phyloP scores from a whole-genome alignment of 2,888 invertebrate species.

The Eupithecia exiguata region DNA sequence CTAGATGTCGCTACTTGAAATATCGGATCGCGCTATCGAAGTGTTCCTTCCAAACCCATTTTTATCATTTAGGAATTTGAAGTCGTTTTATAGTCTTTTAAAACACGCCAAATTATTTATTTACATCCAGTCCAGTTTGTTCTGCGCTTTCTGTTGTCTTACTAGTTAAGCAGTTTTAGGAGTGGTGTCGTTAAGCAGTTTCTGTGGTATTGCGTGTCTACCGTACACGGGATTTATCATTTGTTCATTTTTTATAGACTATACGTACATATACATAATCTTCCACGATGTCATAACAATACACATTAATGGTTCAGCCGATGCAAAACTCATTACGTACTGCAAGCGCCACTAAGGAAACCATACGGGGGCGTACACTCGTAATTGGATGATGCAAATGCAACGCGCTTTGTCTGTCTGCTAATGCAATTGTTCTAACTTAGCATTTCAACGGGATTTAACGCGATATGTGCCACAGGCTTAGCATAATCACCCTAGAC shows the following conservation, averaged over 20 bases:
- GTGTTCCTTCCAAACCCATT: too few relatives aligned
- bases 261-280: too few relatives aligned
- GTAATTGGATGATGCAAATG: conserved; percentile 50
- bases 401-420: conserved; percentile 24
- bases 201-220: background rate
- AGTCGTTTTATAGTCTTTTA: too few relatives aligned
- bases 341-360: conserved; percentile 42
- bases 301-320: conserved; percentile 14
- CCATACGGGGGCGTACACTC: conserved; percentile 45
- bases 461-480: background rate
- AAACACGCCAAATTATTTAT: background rate
- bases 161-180: background rate
- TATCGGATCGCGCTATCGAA: too few relatives aligned
- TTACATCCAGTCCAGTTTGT: background rate
- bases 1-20: too few relatives aligned
- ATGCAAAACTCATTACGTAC: conserved; percentile 35
- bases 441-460: conserved; percentile 7
- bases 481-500: background rate
- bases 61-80: too few relatives aligned
- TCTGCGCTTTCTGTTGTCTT: background rate
- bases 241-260: background rate
- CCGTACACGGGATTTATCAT: background rate
- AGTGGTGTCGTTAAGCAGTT: background rate
- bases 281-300: background rate
- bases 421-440: conserved; percentile 31